Conservation (phyloP, 1,140 invertebrate species). For the Sminthurinus signatus region DNA sequence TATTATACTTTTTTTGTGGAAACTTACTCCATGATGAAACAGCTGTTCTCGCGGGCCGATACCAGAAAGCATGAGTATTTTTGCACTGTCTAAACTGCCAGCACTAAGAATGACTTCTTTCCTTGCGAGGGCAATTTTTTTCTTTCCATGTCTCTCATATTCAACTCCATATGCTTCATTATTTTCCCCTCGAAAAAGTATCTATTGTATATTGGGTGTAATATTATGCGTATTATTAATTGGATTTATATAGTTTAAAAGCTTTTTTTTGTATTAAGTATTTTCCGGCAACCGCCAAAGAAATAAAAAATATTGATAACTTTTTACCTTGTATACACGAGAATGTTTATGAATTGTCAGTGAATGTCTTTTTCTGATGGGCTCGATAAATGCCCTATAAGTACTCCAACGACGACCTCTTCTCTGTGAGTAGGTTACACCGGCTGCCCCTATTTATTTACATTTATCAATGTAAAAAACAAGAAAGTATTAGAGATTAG, state of each 20-base stretch:
- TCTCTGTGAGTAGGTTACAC: slow-evolving; percentile 35
- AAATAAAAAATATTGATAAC: neutral
- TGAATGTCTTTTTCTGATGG: slow-evolving; percentile 29
- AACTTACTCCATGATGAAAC: slow-evolving; percentile 24
- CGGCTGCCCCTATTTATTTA: slow-evolving; percentile 28
- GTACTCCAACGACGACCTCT: slow-evolving; percentile 35
- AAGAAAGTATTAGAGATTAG: too few relatives aligned
- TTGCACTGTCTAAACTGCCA: slow-evolving; percentile 34
- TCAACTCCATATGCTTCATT: slow-evolving; percentile 42
- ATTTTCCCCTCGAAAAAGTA: slow-evolving; percentile 36
- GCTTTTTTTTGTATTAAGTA: too few relatives aligned
- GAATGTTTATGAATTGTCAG: slow-evolving; percentile 35
- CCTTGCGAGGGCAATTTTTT: slow-evolving; percentile 31
- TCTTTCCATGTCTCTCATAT: slow-evolving; percentile 31
- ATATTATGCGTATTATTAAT: too few relatives aligned
- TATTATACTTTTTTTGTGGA: too few relatives aligned
- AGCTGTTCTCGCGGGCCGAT: slow-evolving; percentile 31
- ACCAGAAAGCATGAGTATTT: slow-evolving; percentile 34
- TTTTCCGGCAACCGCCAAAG: neutral
- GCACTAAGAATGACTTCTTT: slow-evolving; percentile 41
- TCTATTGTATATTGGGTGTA: too few relatives aligned
- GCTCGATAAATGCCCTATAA: slow-evolving; percentile 36
- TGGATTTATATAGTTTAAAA: too few relatives aligned
- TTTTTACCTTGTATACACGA: slow-evolving; percentile 37
- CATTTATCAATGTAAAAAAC: too few relatives aligned